Evolutionary conservation across 2,113 vertebrate species (phyloP).

Genomic region (Oryctolagus cuniculus): DNA sequence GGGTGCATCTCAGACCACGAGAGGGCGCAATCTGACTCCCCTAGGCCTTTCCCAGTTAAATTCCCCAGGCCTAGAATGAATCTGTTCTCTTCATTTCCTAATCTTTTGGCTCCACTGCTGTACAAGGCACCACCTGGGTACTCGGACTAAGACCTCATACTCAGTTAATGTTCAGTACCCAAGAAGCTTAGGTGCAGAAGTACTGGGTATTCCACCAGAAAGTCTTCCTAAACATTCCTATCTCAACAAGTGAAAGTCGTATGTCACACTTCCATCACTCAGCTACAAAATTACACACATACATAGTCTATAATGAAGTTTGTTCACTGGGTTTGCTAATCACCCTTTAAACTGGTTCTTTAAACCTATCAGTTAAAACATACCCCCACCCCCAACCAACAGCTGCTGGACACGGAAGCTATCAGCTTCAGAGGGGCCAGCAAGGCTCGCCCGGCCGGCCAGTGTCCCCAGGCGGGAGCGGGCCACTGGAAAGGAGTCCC

Average conservation of each 20-base stretch:
- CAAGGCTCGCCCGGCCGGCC: not conserved
- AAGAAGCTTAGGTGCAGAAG: not conserved
- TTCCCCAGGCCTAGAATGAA: not conserved
- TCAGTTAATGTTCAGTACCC: not conserved
- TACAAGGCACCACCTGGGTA: not conserved
- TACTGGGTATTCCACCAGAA: not conserved
- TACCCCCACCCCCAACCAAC: not conserved
- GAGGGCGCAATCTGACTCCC: not conserved
- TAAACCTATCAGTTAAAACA: not conserved
- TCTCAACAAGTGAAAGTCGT: not conserved
- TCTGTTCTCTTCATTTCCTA: not conserved
- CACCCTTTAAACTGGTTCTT: conserved; percentile 29
- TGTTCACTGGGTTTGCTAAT: not conserved
- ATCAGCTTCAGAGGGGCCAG: too few species aligned
- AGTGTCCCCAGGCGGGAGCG: too few species aligned
- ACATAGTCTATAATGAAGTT: not conserved
- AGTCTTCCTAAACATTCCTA: not conserved
- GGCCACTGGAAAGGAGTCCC: not conserved
- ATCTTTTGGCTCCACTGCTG: not conserved
- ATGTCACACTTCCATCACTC: not conserved
- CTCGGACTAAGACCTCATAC: not conserved
- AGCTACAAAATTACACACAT: not conserved
- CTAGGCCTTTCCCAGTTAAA: not conserved
- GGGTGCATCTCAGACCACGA: not conserved
- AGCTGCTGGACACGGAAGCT: not conserved